A percentile compares a stretch with the other conserved stretches of the same genome.
Evolutionary conservation across 2,888 invertebrate genomes (phyloP).

Genomic region (Panzeria rudis): DNA sequence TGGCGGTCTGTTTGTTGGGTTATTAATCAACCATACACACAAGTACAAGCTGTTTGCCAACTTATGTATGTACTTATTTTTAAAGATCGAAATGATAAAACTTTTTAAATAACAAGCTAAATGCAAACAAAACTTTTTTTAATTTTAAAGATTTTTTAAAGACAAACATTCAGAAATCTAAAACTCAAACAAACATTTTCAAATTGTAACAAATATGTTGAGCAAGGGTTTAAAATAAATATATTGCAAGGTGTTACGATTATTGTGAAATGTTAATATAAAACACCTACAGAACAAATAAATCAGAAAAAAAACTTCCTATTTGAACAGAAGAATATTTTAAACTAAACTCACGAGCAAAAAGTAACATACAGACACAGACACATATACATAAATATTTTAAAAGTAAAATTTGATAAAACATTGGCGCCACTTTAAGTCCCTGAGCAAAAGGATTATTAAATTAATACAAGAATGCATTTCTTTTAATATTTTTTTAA

Average conservation of each 20-base stretch:
- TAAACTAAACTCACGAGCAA: conserved; percentile 6
- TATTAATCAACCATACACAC: neutral
- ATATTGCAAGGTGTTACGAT: conserved; percentile 54
- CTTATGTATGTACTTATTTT: conserved; percentile 7
- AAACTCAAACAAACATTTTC: conserved; percentile 1
- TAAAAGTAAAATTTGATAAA: conserved; percentile 42
- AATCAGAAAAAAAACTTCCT: conserved; percentile 45
- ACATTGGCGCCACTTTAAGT: conserved; percentile 62
- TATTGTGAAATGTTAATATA: conserved; percentile 43
- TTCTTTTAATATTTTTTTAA: neutral
- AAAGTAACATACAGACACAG: conserved; percentile 5
- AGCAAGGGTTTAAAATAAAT: conserved; percentile 32
- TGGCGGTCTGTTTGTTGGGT: no score
- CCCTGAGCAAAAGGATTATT: conserved; percentile 63
- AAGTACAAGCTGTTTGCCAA: conserved; percentile 9
- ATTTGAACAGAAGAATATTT: conserved; percentile 23
- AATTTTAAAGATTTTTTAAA: neutral
- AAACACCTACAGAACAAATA: conserved; percentile 3
- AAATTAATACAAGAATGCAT: conserved; percentile 38
- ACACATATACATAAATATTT: conserved; percentile 17
- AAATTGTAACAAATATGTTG: conserved; percentile 22
- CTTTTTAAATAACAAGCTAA: conserved; percentile 9
- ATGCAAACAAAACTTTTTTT: conserved; percentile 27
- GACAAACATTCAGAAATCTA: neutral
- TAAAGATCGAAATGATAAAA: conserved; percentile 41